Conservation (phyloP, 1,140 invertebrate genomes). For the Ceratina calcarata region DNA sequence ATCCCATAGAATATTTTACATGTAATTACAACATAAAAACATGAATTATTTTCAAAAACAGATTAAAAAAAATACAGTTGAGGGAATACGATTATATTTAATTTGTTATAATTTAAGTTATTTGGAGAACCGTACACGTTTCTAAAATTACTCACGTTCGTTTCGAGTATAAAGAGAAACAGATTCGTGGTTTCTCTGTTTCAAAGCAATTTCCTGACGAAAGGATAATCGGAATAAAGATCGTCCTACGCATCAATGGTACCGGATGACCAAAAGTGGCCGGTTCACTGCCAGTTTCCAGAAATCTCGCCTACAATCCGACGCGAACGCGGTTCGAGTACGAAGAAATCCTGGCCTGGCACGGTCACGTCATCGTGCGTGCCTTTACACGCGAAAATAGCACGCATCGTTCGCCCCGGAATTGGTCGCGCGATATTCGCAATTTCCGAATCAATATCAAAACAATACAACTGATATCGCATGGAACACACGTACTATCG, state of each 20-base stretch:
- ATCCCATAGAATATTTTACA: too few species aligned
- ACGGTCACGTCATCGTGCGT: conserved; percentile 38
- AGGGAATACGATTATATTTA: too few species aligned
- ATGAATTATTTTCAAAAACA: too few species aligned
- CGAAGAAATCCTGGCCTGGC: neutral
- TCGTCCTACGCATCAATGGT: neutral
- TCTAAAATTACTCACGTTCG: too few species aligned
- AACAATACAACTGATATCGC: too few species aligned
- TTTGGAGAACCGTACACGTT: too few species aligned
- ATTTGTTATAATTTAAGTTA: too few species aligned
- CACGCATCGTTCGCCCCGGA: conserved; percentile 22
- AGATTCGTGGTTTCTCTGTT: neutral
- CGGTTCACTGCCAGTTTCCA: conserved; percentile 20
- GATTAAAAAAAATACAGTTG: too few species aligned
- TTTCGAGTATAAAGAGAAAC: too few species aligned
- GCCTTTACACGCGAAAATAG: conserved; percentile 26
- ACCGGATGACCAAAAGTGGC: conserved; percentile 10
- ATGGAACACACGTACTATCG: too few species aligned
- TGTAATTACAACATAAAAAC: too few species aligned
- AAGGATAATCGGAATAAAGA: neutral
- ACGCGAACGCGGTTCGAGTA: conserved; percentile 9
- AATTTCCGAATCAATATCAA: too few species aligned
- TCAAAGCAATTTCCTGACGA: neutral
- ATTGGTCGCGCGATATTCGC: conserved; percentile 16
- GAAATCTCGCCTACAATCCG: conserved; percentile 13